phyloP scores from a whole-genome alignment of 2,113 vertebrate genomes.

The Gymnobelideus leadbeateri region DNA sequence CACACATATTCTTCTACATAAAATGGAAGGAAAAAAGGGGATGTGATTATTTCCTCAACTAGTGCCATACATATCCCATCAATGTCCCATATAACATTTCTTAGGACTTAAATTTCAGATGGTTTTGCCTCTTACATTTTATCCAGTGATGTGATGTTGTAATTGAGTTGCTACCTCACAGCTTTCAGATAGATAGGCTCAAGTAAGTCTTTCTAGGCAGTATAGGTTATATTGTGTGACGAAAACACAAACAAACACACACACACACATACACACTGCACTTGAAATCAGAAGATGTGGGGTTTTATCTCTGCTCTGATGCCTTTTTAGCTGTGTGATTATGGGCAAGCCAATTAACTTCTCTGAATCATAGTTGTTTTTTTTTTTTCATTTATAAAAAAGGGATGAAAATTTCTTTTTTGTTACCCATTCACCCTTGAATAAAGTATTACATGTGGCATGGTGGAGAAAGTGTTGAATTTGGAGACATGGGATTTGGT shows the following conservation, averaged over 20 bases:
- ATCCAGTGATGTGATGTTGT: slow-evolving; percentile 10
- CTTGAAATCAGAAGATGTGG: background rate
- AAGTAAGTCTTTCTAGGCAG: slow-evolving; percentile 19
- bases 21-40: slow-evolving; percentile 13
- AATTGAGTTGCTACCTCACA: slow-evolving; percentile 24
- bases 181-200: slow-evolving; percentile 26
- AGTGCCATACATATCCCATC: background rate
- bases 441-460: background rate
- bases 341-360: background rate
- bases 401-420: background rate
- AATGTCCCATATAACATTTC: slow-evolving; percentile 39
- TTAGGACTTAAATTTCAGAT: slow-evolving; percentile 35
- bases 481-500: background rate
- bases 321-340: background rate
- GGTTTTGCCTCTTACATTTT: slow-evolving; percentile 14
- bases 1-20: background rate
- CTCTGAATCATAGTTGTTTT: background rate
- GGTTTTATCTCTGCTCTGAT: background rate
- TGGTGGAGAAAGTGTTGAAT: background rate
- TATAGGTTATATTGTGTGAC: background rate
- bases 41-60: slow-evolving; percentile 23
- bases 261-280: background rate
- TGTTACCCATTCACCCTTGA: background rate
- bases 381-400: background rate
- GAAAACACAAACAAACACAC: slow-evolving; percentile 15